Evolutionary conservation across 2,113 vertebrate genomes (phyloP), one percentile per base, ranked within the genome.

Genomic region (Hyperopisus bebe): DNA sequence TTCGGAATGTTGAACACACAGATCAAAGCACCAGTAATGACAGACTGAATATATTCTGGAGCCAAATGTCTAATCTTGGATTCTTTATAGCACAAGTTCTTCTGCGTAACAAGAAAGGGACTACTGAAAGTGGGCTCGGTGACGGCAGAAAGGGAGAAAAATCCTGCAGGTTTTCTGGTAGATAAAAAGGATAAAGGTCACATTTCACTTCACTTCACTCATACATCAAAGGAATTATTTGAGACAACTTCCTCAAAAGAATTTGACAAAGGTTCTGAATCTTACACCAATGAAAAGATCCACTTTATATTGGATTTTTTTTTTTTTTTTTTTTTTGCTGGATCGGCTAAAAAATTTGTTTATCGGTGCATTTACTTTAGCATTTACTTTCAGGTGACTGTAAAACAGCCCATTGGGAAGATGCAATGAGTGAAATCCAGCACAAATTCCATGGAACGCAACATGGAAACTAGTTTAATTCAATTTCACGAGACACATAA

Each of bases 91-190:
- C 90, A 84, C 88, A 21, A 46, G n/a, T 88, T 89, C 62, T 91
- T 46, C 88, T 39, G 82, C 83, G 7, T 51, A 50, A 92, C 83
- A 92, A 92, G 91, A 92, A 94, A 86, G 62, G 90, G 89, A 24
- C 51, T 46, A 82, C 48, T 83, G 55, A 42, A 80, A 42, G 35
- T 17, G 6, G 35, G 35, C 70, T 77, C 15, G 62, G 88, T 80
- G 90, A 88, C 89, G 80, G 48, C 58, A 31, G 24, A 17, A 50
- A n/a, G 35, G 15, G 13, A 10, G 35, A 74, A 27, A 39, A 50
- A 66, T 46, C 27, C 48, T 51, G 27, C 87, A 85, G n/a, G 13
- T 48, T 51, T 27, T 88, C 55, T 70, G 4, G 84, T 39, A 70
- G 77, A 87, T 88, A 62, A 62, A 74, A 88, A 77, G 42, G 35